Conservation (phyloP, 2,888 invertebrate species). For the Phyto melanocephala region DNA sequence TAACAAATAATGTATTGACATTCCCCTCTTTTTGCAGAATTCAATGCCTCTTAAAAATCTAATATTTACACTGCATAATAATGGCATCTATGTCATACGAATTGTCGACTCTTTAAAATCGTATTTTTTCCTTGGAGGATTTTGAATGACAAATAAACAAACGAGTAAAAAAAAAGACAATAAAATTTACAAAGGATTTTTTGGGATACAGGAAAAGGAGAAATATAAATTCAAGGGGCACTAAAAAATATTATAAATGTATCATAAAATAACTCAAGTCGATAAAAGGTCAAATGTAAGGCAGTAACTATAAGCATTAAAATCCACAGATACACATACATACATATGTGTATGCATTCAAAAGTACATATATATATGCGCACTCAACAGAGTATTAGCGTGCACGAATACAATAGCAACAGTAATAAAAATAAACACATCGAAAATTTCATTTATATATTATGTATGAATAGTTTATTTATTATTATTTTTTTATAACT, state of each 20-base stretch:
- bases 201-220: neutral
- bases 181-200: conserved; percentile 3
- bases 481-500: conserved; percentile 26
- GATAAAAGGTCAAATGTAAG: conserved; percentile 56
- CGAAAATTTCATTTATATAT: conserved; percentile 31
- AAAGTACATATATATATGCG: neutral
- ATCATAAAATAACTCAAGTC: conserved; percentile 51
- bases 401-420: conserved; percentile 3
- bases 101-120: conserved; percentile 76
- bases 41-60: conserved; percentile 73
- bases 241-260: conserved; percentile 32
- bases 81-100: conserved; percentile 74
- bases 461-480: conserved; percentile 51
- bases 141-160: conserved; percentile 67
- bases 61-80: conserved; percentile 74
- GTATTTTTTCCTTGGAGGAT: conserved; percentile 75
- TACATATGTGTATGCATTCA: neutral
- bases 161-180: conserved; percentile 26
- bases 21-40: no score
- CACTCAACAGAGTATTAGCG: no score
- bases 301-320: conserved; percentile 2
- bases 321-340: conserved; percentile 9
- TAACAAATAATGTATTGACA: no score
- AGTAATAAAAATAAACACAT: conserved; percentile 39
- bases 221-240: neutral